A percentile compares a stretch with the other conserved stretches of the same genome.
These are phyloP conservation scores for Listronotus oregonensis DNA, from an alignment of 1,140 invertebrate genomes.

Conservation along the genomic window DNA sequence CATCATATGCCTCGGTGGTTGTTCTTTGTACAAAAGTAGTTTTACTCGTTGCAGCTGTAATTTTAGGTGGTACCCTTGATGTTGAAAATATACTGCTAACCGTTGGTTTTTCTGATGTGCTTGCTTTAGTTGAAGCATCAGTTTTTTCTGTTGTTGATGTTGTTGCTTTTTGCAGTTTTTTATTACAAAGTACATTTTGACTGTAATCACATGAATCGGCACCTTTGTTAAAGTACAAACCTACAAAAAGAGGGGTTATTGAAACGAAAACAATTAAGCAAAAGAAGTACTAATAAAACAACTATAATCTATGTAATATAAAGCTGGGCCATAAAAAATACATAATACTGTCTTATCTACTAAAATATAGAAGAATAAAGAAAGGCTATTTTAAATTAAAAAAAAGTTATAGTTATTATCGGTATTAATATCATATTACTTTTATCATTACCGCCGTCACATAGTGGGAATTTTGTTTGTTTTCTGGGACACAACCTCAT, in stretches of 20 bases:
- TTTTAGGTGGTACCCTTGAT: slow-evolving; percentile 48
- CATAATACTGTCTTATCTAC: too few species aligned
- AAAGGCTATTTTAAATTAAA: too few species aligned
- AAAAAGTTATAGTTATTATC: too few species aligned
- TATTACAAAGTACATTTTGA: slow-evolving; percentile 80
- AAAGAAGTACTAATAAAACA: too few species aligned
- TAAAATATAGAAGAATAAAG: too few species aligned
- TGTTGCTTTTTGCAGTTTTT: slow-evolving; percentile 60
- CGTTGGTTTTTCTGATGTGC: slow-evolving; percentile 22
- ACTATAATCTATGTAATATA: too few species aligned
- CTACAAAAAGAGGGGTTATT: slow-evolving; percentile 51
- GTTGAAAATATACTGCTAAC: slow-evolving; percentile 44
- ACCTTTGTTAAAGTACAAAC: slow-evolving; percentile 87
- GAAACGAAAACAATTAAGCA: not conserved
- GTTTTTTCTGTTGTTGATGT: slow-evolving; percentile 58
- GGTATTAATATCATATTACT: too few species aligned
- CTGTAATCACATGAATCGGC: slow-evolving; percentile 92
- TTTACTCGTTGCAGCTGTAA: slow-evolving; percentile 55
- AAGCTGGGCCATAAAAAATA: too few species aligned
- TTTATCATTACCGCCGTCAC: too few species aligned
- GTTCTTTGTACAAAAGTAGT: slow-evolving; percentile 49
- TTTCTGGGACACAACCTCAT: too few species aligned
- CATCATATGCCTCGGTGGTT: slow-evolving; percentile 43
- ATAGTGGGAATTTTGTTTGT: too few species aligned
- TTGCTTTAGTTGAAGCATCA: slow-evolving; percentile 50